These are phyloP conservation scores for Lagothrix lagotricha DNA, from an alignment of 2,797 vertebrate genomes.

Conservation along the genomic window DNA sequence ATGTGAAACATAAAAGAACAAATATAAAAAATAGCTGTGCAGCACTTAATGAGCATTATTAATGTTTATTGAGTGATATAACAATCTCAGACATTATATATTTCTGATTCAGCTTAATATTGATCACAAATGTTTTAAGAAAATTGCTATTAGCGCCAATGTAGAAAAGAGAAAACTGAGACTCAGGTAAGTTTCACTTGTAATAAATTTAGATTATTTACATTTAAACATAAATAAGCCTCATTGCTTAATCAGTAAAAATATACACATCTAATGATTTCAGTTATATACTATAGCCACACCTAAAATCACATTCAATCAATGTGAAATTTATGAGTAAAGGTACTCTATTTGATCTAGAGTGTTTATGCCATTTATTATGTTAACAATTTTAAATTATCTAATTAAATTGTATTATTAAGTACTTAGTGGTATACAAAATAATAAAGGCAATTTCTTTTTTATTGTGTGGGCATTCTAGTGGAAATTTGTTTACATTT, in stretches of 20 bases:
- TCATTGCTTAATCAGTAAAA: background rate
- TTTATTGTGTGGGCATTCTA: conserved; percentile 45
- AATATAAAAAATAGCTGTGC: background rate
- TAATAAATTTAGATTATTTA: background rate
- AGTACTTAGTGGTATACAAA: conserved; percentile 38
- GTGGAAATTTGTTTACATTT: conserved; percentile 74
- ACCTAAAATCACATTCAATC: background rate
- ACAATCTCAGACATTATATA: background rate
- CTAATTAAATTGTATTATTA: conserved; percentile 53
- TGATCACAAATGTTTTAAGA: background rate
- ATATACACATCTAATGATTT: background rate
- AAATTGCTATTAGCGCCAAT: background rate
- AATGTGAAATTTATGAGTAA: background rate
- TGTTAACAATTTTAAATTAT: conserved; percentile 17
- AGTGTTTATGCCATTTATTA: background rate
- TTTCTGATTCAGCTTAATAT: background rate
- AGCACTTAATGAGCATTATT: background rate
- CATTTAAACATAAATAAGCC: background rate
- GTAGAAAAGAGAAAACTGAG: background rate
- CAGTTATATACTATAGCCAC: background rate
- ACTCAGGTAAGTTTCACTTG: background rate
- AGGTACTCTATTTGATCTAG: background rate
- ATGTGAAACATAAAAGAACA: background rate
- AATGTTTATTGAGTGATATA: background rate
- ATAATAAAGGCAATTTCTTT: conserved; percentile 53